Conservation (phyloP, 1,140 invertebrate species). For the Proctacanthus coquilletti region DNA sequence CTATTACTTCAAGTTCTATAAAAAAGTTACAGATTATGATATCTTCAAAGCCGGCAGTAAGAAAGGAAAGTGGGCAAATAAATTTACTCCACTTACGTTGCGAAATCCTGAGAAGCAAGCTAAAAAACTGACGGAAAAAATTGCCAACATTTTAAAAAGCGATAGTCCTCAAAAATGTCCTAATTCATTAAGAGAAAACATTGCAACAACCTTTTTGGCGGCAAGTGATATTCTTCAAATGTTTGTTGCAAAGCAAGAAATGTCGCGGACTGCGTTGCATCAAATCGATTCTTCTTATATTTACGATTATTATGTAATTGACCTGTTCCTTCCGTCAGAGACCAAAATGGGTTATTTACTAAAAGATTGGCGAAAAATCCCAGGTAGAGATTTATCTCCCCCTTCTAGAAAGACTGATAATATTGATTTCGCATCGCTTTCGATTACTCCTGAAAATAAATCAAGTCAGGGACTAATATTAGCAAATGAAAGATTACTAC, state of each 20-base stretch:
- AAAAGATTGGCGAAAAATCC: conserved; percentile 2
- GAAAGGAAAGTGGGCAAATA: conserved; percentile 20
- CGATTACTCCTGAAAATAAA: conserved; percentile 3
- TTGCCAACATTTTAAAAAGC: conserved; percentile 10
- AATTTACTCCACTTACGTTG: conserved; percentile 21
- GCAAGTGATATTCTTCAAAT: neutral
- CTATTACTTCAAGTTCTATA: no score
- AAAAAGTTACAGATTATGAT: conserved; percentile 20
- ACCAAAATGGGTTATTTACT: conserved; percentile 1
- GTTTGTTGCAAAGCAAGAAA: no score
- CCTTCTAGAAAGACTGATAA: neutral
- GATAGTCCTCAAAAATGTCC: no score
- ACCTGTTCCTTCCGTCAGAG: neutral
- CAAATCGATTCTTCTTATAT: neutral
- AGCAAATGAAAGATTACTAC: conserved; percentile 6
- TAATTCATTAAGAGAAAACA: conserved; percentile 5
- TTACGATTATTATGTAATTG: conserved; percentile 1
- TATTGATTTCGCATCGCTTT: no score
- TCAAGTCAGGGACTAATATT: neutral
- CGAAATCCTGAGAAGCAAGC: conserved; percentile 14
- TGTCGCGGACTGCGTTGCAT: no score
- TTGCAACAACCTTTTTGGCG: neutral
- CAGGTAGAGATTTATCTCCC: conserved; percentile 1
- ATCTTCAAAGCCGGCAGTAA: conserved; percentile 7
- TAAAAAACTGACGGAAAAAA: conserved; percentile 15